Base-by-base conservation (phyloP, 2,888 invertebrate species). In the Drosophila prostipennis region DNA sequence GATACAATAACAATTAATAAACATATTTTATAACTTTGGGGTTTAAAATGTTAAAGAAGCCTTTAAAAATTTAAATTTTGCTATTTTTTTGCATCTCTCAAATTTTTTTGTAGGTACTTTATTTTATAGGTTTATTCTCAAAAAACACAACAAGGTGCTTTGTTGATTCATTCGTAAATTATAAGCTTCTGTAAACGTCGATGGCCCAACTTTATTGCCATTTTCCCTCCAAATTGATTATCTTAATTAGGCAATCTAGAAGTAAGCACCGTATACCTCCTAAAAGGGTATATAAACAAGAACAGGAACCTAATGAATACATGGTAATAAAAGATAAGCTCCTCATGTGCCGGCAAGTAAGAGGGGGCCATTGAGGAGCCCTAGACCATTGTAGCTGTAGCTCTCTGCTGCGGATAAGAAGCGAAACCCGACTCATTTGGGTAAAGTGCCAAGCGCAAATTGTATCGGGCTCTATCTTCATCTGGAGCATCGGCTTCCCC, bases 241-340 rank as follows among this genome's bases (percentile, higher is more conserved):
- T 42, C 19, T 57, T 32, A 58, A 58, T 58, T 42, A 32, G 11
- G 13, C 11, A 10, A 56, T 39, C 23, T 1, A 23, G 1, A 0
- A 5, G 10, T 32, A 19, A 48, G n/a, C 29, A 16, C 13, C 14
- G 2, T 32, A 23, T 14, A 40, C 57, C 40, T 7, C 32, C 4
- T 19, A 11, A 10, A 57, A 59, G 59, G n/a, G 59, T 36, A 43
- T 43, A 58, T 42, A 36, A 53, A 29, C 16, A 5, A 46, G 26
- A 11, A 55, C 39, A 70, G 72, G 61, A 80, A 67, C 67, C 71
- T 75, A 80, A 86, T 86, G 87, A 79, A 79, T 76, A 76, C 82
- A 78, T 76, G 87, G 72, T 72, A 77, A 81, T 85, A 81, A 87
- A 85, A 87, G 89, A 85, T 85, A 85, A 85, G 79, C 78, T 70